Evolutionary conservation across 2,113 vertebrate species (phyloP).

Genomic region (Addax nasomaculatus): DNA sequence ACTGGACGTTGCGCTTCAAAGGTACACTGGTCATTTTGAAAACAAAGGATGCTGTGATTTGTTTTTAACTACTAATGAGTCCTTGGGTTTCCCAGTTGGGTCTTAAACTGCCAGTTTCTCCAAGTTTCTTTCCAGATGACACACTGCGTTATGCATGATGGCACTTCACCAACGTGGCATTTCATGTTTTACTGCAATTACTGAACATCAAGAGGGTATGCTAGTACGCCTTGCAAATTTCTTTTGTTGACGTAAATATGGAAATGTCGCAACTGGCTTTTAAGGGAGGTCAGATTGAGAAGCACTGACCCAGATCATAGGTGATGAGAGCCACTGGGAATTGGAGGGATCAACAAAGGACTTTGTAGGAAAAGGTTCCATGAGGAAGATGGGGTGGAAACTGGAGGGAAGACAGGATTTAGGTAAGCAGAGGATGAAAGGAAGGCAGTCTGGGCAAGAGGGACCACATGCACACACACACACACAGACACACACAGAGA

Average conservation of each 20-base stretch:
- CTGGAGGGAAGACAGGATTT: not conserved
- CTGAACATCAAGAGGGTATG: not conserved
- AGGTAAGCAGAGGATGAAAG: not conserved
- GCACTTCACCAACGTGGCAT: slow-evolving; percentile 89
- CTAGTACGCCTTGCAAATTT: not conserved
- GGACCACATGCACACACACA: not conserved
- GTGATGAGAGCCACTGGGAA: not conserved
- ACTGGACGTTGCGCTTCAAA: slow-evolving; percentile 80
- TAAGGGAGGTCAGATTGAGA: not conserved
- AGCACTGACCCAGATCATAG: not conserved
- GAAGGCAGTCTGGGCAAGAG: not conserved
- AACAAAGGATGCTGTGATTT: slow-evolving; percentile 80
- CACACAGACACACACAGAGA: not conserved
- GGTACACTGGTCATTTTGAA: slow-evolving; percentile 81
- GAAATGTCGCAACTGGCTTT: not conserved
- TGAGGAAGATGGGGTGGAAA: not conserved
- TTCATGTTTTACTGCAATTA: slow-evolving; percentile 50
- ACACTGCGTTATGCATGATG: slow-evolving; percentile 91
- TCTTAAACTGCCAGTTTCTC: slow-evolving; percentile 74
- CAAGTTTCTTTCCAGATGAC: slow-evolving; percentile 85
- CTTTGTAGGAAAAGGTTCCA: not conserved
- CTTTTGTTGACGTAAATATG: not conserved
- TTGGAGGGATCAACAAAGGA: too few species aligned
- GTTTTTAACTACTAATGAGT: slow-evolving; percentile 83
- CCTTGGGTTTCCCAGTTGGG: slow-evolving; percentile 66